Evolutionary conservation across 2,797 vertebrate genomes (phyloP).

Genomic region (Poliocrania exsul): DNA sequence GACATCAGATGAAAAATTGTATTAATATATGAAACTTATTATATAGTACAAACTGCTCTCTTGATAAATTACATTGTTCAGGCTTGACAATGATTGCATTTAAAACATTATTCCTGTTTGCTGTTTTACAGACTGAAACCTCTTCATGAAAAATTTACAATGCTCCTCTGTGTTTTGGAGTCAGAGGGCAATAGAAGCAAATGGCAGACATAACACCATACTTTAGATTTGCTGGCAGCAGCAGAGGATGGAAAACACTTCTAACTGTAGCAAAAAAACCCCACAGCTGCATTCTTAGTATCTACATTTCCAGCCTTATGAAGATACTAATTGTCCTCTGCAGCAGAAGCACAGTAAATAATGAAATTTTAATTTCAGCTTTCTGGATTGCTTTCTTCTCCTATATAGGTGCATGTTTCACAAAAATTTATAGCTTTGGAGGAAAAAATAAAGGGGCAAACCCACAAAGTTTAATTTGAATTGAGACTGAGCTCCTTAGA

Average conservation of each 20-base stretch:
- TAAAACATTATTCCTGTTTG: constrained; percentile 99
- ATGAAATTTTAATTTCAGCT: constrained; percentile 96
- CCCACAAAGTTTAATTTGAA: constrained; percentile 86
- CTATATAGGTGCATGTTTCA: constrained; percentile 87
- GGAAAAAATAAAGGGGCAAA: constrained; percentile 79
- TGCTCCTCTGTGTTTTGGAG: constrained; percentile 85
- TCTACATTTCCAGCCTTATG: constrained; percentile 86
- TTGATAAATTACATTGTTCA: constrained; percentile 99
- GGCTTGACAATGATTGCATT: constrained; percentile 99
- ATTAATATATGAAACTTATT: constrained; percentile 99
- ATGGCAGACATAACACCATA: constrained; percentile 82
- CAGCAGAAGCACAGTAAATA: constrained; percentile 90
- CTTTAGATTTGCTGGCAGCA: constrained; percentile 80
- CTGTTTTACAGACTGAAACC: constrained; percentile 88
- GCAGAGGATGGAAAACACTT: constrained; percentile 74
- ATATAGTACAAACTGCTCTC: constrained; percentile 99
- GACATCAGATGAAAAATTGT: constrained; percentile 99
- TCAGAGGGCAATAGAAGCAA: constrained; percentile 89
- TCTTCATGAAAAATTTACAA: constrained; percentile 98
- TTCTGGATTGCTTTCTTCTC: constrained; percentile 83
- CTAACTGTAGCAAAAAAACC: constrained; percentile 59
- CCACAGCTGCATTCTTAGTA: constrained; percentile 60
- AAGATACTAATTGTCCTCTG: constrained; percentile 94
- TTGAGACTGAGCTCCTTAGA: constrained; percentile 78
- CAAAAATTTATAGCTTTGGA: constrained; percentile 84